Conservation (phyloP, 2,888 invertebrate species). For the Drosophila pegasa region DNA sequence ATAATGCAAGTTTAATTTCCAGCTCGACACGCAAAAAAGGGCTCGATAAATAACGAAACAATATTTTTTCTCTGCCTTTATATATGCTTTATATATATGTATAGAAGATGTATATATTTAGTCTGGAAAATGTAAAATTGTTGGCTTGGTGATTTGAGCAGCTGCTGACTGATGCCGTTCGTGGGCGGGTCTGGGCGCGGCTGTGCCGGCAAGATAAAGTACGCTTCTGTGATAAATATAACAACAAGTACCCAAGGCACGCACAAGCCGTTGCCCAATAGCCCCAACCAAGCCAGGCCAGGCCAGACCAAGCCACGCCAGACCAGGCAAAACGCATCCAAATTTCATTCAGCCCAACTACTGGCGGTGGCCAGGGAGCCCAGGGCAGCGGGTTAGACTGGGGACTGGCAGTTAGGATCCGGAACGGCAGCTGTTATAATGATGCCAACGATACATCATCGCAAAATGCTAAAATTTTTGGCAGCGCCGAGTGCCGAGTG, state of each 20-base stretch:
- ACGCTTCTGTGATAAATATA: conserved; percentile 78
- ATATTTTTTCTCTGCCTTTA: too few relatives aligned
- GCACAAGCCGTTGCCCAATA: conserved; percentile 71
- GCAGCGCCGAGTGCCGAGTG: conserved; percentile 49
- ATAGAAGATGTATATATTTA: conserved; percentile 29
- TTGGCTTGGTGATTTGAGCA: conserved; percentile 63
- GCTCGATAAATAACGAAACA: conserved; percentile 71
- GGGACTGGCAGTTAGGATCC: conserved; percentile 51
- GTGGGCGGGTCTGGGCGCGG: conserved; percentile 20
- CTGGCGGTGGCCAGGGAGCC: conserved; percentile 1
- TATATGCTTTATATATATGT: conserved; percentile 9
- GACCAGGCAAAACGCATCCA: conserved; percentile 66
- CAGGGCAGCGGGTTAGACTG: conserved; percentile 9
- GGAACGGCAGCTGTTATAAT: conserved; percentile 76
- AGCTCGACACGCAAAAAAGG: conserved; percentile 56
- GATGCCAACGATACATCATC: conserved; percentile 81
- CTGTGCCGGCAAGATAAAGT: conserved; percentile 73
- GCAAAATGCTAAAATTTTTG: conserved; percentile 80
- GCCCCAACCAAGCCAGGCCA: conserved; percentile 29
- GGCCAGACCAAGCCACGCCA: conserved; percentile 12
- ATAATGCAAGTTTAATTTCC: conserved; percentile 78
- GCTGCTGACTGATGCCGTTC: conserved; percentile 71
- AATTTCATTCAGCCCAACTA: conserved; percentile 59
- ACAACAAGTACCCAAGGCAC: conserved; percentile 81
- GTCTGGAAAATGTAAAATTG: conserved; percentile 62